These are phyloP conservation scores for Clitarchus hookeri DNA, from an alignment of 2,888 invertebrate species.

Conservation along the genomic window DNA sequence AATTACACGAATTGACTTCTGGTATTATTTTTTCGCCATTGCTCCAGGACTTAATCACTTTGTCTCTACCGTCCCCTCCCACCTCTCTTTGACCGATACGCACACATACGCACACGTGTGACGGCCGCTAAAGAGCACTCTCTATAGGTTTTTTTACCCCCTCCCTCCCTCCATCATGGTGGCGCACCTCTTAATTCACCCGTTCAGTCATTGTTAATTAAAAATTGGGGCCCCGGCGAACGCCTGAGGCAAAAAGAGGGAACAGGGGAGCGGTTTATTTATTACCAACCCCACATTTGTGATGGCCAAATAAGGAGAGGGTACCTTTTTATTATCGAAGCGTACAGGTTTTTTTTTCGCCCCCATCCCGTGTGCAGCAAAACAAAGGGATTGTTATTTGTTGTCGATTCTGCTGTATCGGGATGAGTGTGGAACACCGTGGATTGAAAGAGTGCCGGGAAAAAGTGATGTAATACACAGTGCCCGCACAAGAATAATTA, in stretches of 20 bases:
- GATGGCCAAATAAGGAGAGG: constrained; percentile 14
- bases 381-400: constrained; percentile 3
- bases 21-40: constrained; percentile 33
- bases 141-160: constrained; percentile 19
- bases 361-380: background rate
- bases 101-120: background rate
- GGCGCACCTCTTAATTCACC: constrained; percentile 22
- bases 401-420: background rate
- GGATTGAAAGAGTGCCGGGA: background rate
- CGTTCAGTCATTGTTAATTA: constrained; percentile 25
- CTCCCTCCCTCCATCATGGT: background rate
- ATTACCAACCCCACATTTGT: constrained; percentile 14
- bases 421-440: background rate
- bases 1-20: constrained; percentile 36
- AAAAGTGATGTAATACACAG: background rate
- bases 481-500: background rate
- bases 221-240: constrained; percentile 16
- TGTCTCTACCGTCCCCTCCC: constrained; percentile 4
- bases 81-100: background rate
- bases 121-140: constrained; percentile 14
- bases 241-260: background rate
- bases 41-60: constrained; percentile 23
- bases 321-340: constrained; percentile 8
- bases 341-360: background rate
- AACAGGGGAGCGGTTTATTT: background rate